Percentiles rank a stretch among this genome's conserved stretches.
These are phyloP conservation scores for Phaethon lepturus DNA, from an alignment of 2,113 vertebrate species.

Conservation along the genomic window DNA sequence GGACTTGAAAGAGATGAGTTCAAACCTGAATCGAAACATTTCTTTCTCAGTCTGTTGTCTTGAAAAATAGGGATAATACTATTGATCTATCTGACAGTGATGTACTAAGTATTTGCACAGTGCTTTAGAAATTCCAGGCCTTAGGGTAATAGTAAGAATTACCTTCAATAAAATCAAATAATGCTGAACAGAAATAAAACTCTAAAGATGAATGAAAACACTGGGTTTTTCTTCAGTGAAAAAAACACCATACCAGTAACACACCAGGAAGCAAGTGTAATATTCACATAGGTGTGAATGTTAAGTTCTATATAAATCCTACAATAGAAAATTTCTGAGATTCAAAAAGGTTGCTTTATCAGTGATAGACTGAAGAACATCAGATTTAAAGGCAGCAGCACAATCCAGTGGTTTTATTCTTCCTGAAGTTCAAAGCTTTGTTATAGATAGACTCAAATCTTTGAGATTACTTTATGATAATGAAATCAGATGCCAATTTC, in stretches of 20 bases:
- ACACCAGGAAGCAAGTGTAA: not conserved
- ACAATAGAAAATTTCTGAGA: not conserved
- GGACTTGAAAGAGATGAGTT: not conserved
- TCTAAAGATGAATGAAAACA: not conserved
- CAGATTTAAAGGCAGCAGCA: not conserved
- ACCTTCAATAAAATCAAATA: not conserved
- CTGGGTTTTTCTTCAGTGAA: not conserved
- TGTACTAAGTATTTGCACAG: not conserved
- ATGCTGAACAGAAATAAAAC: not conserved
- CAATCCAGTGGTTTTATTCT: not conserved
- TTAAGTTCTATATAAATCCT: not conserved
- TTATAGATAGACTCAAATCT: not conserved
- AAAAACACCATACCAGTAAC: not conserved
- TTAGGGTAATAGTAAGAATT: not conserved
- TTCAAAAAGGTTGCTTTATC: not conserved
- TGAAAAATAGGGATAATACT: not conserved
- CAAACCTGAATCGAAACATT: not conserved
- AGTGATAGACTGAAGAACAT: not conserved
- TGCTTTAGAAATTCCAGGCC: not conserved
- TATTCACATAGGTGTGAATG: not conserved
- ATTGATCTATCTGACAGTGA: not conserved
- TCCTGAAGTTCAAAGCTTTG: not conserved
- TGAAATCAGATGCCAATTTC: conserved; percentile 11
- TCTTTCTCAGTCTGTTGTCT: not conserved
- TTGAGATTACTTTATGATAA: conserved; percentile 21